phyloP scores from a whole-genome alignment of 2,113 vertebrate species.

The Lepidothrix coronata region DNA sequence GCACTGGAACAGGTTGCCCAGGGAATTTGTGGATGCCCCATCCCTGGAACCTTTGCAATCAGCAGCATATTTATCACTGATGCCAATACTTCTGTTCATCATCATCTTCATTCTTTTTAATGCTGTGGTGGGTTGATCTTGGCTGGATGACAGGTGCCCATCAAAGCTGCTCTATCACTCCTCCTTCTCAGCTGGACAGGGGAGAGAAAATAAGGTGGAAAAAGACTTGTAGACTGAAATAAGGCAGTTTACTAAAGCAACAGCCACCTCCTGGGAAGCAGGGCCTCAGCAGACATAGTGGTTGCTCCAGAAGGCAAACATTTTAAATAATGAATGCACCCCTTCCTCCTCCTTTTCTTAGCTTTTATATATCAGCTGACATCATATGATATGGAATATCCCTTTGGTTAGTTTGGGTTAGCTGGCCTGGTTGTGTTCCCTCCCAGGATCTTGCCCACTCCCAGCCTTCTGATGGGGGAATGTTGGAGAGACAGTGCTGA shows the following conservation, averaged over 20 bases:
- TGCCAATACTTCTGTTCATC: background rate
- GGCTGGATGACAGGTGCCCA: background rate
- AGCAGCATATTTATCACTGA: background rate
- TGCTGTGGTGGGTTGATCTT: background rate
- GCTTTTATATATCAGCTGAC: background rate
- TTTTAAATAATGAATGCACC: background rate
- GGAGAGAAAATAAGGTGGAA: background rate
- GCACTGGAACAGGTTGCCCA: background rate
- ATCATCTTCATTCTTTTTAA: background rate
- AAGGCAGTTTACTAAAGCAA: background rate
- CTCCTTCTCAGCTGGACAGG: background rate
- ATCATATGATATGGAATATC: fast-evolving
- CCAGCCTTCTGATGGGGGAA: background rate
- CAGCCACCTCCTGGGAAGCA: background rate
- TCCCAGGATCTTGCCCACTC: background rate
- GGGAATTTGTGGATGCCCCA: background rate
- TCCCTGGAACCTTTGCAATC: background rate
- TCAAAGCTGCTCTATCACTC: background rate
- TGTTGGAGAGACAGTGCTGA: background rate
- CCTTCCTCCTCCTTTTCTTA: background rate
- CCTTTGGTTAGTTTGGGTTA: background rate
- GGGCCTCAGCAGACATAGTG: fast-evolving
- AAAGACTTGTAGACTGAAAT: background rate
- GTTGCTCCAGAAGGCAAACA: background rate
- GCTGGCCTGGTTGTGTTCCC: background rate